phyloP scores from a whole-genome alignment of 30 jellyfish, hydroid and myxozoan genomes.

The Hydractinia echinata region DNA sequence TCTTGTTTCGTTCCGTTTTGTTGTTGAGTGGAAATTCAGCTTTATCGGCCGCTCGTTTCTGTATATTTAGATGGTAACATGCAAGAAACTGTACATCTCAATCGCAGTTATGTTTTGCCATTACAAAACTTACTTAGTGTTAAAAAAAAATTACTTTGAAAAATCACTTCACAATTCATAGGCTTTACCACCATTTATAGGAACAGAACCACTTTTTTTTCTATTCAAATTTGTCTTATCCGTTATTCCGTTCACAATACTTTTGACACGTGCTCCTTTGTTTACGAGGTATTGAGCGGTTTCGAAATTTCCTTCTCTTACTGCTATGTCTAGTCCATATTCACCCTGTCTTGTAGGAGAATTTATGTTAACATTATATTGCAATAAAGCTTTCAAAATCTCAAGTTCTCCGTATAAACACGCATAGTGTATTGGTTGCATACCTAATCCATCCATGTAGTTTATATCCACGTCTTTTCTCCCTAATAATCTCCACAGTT shows the following conservation, averaged over 20 bases:
- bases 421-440: slow-evolving; percentile 79
- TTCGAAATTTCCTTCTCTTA: slow-evolving; percentile 67
- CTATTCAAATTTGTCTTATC: background rate
- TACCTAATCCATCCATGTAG: slow-evolving; percentile 60
- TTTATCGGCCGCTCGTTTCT: no score
- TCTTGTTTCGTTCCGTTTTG: no score
- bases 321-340: slow-evolving; percentile 68
- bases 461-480: slow-evolving; percentile 46
- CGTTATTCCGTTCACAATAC: slow-evolving; percentile 57
- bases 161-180: no score
- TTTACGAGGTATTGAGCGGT: slow-evolving; percentile 63
- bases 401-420: slow-evolving; percentile 55
- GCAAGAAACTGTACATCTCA: no score
- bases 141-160: no score
- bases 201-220: background rate
- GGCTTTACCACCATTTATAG: no score
- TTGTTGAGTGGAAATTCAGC: no score
- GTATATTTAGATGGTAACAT: no score
- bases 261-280: slow-evolving; percentile 64
- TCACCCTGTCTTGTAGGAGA: slow-evolving; percentile 46
- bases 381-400: slow-evolving; percentile 40
- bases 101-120: no score
- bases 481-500: slow-evolving; percentile 46
- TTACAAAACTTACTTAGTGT: no score
- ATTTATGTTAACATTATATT: slow-evolving; percentile 52